Base-by-base conservation (phyloP, 2,888 invertebrate genomes). In the Troglohyphantes excavatus region DNA sequence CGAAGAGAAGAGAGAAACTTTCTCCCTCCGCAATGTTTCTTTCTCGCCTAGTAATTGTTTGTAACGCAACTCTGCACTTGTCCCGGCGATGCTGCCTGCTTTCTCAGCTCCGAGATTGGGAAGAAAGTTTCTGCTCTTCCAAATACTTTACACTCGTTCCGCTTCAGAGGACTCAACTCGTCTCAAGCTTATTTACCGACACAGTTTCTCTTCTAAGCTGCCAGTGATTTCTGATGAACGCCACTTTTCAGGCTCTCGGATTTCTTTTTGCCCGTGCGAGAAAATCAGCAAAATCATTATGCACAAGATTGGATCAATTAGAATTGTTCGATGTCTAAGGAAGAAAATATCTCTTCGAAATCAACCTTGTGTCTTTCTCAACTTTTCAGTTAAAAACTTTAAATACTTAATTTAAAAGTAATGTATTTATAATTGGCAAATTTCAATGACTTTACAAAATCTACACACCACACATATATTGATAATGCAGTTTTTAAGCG, bases 61-160 rank as follows among this genome's bases (percentile, higher is more conserved):
- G 90, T 90, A 90, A 90, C 90, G 90, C 90, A 81, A 73, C 84
- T 90, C 84, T 90, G 90, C 90, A 85, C 90, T 84, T 85, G 90
- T 90, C 90, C 73, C 85, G 27, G 90, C 59, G 84, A 85, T 84
- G 83, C 68, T 82, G 65, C 81, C 78, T 79, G 43, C n/a, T n/a
- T n/a, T n/a, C n/a, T n/a, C n/a, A n/a, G n/a, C n/a, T n/a, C n/a
- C n/a, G 46, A 79, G 82, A 88, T 88, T 88, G 75, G 75, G 67
- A 84, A 65, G 85, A 84, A 84, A 84, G 79, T 87, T 78, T 87
- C 86, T n/a, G n/a, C n/a, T 61, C 87, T 27, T 67, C 67, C 53
- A 82, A 90, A 90, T 83, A 83, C 76, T 90, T 90, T 70, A 82
- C 65, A 84, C 72, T 90, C 75, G 90, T 90, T 90, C 83, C 90